Evolutionary conservation across 2,113 vertebrate genomes (phyloP).

Genomic region (Cheirogaleus medius): DNA sequence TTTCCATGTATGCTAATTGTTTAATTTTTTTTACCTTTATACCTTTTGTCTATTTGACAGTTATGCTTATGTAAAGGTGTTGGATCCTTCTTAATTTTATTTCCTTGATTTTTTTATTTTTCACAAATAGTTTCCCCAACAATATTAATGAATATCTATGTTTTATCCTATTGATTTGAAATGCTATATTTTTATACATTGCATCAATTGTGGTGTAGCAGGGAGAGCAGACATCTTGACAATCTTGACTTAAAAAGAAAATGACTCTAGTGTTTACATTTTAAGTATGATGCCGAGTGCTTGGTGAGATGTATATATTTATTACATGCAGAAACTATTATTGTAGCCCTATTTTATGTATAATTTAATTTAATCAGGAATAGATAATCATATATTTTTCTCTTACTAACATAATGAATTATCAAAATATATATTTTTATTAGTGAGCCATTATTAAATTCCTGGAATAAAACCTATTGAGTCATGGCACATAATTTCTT

Average conservation of each 20-base stretch:
- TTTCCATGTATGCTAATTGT: neutral
- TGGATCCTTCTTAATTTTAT: neutral
- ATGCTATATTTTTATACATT: neutral
- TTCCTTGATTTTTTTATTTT: neutral
- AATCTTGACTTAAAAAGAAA: neutral
- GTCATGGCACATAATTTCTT: slow-evolving; percentile 12
- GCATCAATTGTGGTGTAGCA: neutral
- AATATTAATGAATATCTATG: neutral
- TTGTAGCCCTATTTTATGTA: neutral
- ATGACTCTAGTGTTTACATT: neutral
- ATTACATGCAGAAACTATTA: neutral
- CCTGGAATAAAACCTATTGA: slow-evolving; percentile 37
- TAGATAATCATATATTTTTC: neutral
- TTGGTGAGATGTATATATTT: neutral
- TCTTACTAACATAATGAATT: neutral
- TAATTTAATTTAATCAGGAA: slow-evolving; percentile 14
- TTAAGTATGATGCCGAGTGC: neutral
- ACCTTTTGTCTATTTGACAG: neutral
- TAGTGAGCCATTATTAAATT: slow-evolving; percentile 32
- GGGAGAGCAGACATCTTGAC: neutral
- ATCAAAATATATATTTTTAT: slow-evolving; percentile 4
- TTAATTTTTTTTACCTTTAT: neutral
- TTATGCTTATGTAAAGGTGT: neutral
- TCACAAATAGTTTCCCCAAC: neutral
- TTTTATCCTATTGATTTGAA: neutral